A percentile compares a stretch with the other conserved stretches of the same genome.
Conservation (phyloP, 1,140 invertebrate genomes). For the Neomicropteryx cornuta region DNA sequence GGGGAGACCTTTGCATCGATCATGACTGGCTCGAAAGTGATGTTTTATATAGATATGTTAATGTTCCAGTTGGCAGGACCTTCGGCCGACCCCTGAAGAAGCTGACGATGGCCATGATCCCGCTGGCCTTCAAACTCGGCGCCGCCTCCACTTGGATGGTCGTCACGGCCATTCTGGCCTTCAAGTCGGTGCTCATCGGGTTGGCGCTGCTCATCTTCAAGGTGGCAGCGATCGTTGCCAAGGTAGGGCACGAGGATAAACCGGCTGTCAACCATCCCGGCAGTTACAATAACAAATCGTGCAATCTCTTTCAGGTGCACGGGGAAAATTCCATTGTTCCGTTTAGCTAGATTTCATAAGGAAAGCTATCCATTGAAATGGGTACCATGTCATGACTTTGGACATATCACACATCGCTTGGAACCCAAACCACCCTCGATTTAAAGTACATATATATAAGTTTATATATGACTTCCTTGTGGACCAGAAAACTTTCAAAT, state of each 20-base stretch:
- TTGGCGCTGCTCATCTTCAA: constrained; percentile 28
- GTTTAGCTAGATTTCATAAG: too few species aligned
- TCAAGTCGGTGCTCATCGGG: constrained; percentile 29
- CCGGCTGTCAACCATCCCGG: neutral
- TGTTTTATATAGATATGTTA: too few species aligned
- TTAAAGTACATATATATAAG: too few species aligned
- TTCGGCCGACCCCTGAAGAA: constrained; percentile 36
- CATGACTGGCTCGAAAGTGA: too few species aligned
- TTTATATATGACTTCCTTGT: too few species aligned
- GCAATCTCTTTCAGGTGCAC: neutral
- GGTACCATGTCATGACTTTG: constrained; percentile 11
- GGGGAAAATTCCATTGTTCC: neutral
- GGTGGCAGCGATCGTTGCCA: constrained; percentile 26
- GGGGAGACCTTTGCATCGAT: too few species aligned
- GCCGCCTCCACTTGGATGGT: constrained; percentile 32
- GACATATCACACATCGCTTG: neutral
- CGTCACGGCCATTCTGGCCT: constrained; percentile 28
- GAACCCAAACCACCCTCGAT: constrained; percentile 2
- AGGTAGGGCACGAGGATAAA: constrained; percentile 16
- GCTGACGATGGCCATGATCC: constrained; percentile 29
- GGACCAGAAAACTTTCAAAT: too few species aligned
- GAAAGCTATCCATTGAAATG: too few species aligned
- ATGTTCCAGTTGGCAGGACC: constrained; percentile 22
- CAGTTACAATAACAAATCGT: neutral
- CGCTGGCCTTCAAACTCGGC: constrained; percentile 31